A percentile compares a stretch with the other conserved stretches of the same genome.
Conservation (phyloP, 2,797 vertebrate species). For the Peromyscus nudipes region DNA sequence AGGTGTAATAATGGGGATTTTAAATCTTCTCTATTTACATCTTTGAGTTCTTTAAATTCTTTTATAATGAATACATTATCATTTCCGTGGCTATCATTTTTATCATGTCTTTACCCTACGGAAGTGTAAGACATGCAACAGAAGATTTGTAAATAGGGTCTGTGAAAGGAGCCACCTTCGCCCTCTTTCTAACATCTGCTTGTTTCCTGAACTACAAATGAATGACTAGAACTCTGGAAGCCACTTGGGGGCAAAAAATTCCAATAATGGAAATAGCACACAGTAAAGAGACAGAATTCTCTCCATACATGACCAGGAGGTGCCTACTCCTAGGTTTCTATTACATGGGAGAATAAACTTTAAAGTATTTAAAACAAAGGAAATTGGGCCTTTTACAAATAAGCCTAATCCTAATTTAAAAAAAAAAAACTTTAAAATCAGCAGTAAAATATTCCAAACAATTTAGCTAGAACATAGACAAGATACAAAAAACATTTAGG, state of each 20-base stretch:
- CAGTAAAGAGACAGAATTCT: neutral
- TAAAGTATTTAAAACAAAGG: neutral
- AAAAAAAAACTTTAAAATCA: neutral
- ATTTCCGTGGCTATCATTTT: neutral
- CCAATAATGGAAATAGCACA: too few species aligned
- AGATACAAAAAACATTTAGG: neutral
- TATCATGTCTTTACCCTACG: neutral
- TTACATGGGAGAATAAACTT: neutral
- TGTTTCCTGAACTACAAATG: neutral
- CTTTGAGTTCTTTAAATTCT: neutral
- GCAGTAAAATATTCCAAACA: neutral
- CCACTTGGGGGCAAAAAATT: neutral
- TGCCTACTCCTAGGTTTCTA: neutral
- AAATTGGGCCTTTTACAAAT: neutral
- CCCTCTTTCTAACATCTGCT: neutral
- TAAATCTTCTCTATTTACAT: neutral
- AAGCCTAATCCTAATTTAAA: neutral
- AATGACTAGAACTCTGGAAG: neutral
- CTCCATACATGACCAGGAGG: neutral
- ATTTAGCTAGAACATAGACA: neutral
- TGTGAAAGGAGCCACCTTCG: neutral
- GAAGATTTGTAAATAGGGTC: neutral
- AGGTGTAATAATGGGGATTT: neutral
- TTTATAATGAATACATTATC: neutral
- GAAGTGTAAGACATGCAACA: neutral